Conservation (phyloP, 2,797 vertebrate species). For the Todus mexicanus region DNA sequence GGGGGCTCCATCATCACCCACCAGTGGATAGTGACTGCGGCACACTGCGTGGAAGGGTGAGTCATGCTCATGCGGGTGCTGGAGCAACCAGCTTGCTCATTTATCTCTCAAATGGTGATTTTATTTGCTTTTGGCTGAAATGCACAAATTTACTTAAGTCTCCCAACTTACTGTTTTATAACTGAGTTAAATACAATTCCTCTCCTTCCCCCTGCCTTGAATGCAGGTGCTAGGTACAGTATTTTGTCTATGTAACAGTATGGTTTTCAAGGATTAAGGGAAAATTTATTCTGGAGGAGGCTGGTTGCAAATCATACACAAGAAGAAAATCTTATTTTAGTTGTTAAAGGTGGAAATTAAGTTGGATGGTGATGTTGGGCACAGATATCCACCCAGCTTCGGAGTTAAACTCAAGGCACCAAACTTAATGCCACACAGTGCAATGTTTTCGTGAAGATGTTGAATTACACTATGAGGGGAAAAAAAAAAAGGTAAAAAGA, state of each 20-base stretch:
- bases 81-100: accelerated
- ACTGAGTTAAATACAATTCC: background rate
- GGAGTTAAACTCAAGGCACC: background rate
- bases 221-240: background rate
- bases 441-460: background rate
- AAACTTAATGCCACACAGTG: background rate
- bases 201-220: too few species aligned
- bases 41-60: slow-evolving; percentile 84
- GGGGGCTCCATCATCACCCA: slow-evolving; percentile 85
- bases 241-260: background rate
- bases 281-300: background rate
- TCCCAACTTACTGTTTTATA: background rate
- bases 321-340: background rate
- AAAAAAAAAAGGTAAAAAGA: background rate
- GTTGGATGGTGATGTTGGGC: background rate
- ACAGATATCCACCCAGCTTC: background rate
- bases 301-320: background rate
- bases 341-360: background rate
- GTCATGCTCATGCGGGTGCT: accelerated
- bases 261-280: background rate
- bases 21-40: slow-evolving; percentile 84
- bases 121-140: background rate
- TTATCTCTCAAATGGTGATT: accelerated
- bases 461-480: background rate
- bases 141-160: background rate